phyloP scores from a whole-genome alignment of 2,888 invertebrate genomes.

The Odontomyia ornata region DNA sequence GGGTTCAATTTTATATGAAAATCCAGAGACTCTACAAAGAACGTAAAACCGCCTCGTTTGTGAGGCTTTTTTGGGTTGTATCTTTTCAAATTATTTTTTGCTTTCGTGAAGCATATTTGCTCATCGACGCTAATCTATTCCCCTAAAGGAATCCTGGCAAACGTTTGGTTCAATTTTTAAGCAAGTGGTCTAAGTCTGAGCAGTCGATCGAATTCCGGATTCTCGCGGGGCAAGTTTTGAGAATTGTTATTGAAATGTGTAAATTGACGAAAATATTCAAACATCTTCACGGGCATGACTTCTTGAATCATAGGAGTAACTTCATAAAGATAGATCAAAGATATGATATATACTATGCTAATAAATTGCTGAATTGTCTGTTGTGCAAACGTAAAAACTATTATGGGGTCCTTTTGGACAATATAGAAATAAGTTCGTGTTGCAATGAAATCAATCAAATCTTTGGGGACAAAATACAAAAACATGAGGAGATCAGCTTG shows the following conservation, averaged over 20 bases:
- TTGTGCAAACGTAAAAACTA: no score
- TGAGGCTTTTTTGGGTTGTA: slow-evolving; percentile 53
- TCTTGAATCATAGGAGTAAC: background rate
- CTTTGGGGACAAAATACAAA: no score
- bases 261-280: background rate
- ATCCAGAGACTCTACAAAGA: slow-evolving; percentile 48
- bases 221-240: background rate
- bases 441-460: no score
- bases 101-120: slow-evolving; percentile 55
- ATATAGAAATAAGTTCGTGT: no score
- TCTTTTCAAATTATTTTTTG: slow-evolving; percentile 53
- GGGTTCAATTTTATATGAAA: slow-evolving; percentile 49
- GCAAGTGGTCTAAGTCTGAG: slow-evolving; percentile 2
- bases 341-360: no score
- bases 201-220: background rate
- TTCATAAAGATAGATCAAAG: no score
- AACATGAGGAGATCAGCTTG: no score
- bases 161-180: slow-evolving; percentile 28
- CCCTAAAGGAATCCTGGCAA: slow-evolving; percentile 7
- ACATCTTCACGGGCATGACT: background rate
- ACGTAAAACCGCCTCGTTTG: slow-evolving; percentile 52
- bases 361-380: no score
- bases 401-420: no score
- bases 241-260: background rate
- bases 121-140: slow-evolving; percentile 52